A percentile compares a stretch with the other conserved stretches of the same genome.
These are phyloP conservation scores for Anthonomus grandis DNA, from an alignment of 1,140 invertebrate genomes.

Conservation along the genomic window DNA sequence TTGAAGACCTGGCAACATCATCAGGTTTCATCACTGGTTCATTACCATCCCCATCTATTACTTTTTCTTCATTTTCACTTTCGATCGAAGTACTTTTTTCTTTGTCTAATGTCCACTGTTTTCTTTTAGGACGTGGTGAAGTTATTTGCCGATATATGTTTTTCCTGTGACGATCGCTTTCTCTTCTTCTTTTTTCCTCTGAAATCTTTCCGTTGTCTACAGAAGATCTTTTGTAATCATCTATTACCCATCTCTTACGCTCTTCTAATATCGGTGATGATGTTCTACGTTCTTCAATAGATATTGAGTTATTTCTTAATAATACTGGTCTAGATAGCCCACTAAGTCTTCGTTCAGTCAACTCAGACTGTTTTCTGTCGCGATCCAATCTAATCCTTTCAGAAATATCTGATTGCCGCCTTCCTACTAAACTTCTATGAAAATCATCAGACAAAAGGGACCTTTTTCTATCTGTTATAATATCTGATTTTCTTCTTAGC, in stretches of 20 bases:
- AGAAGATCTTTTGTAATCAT: slow-evolving; percentile 19
- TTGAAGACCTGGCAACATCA: slow-evolving; percentile 18
- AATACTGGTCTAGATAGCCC: neutral
- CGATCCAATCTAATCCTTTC: slow-evolving; percentile 14
- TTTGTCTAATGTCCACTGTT: slow-evolving; percentile 2
- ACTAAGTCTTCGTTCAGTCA: neutral
- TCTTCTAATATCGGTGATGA: slow-evolving; percentile 3
- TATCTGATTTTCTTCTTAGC: slow-evolving; percentile 18
- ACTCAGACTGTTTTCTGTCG: slow-evolving; percentile 1
- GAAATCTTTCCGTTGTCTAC: slow-evolving; percentile 13
- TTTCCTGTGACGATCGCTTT: too few relatives aligned
- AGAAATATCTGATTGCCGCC: slow-evolving; percentile 10
- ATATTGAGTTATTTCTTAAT: slow-evolving; percentile 1
- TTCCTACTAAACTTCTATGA: slow-evolving; percentile 3
- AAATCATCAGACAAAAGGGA: slow-evolving; percentile 16
- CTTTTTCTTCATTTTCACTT: slow-evolving; percentile 16
- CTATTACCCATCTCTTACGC: slow-evolving; percentile 17
- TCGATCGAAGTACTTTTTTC: slow-evolving; percentile 22
- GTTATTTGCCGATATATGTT: slow-evolving; percentile 22
- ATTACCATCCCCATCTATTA: slow-evolving; percentile 3
- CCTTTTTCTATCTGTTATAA: slow-evolving; percentile 15
- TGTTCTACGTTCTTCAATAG: slow-evolving; percentile 3
- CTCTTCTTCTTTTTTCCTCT: slow-evolving; percentile 20
- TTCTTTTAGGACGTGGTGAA: slow-evolving; percentile 12
- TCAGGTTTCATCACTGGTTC: slow-evolving; percentile 1